phyloP scores from a whole-genome alignment of 1,140 invertebrate genomes.

The Cherax destructor region DNA sequence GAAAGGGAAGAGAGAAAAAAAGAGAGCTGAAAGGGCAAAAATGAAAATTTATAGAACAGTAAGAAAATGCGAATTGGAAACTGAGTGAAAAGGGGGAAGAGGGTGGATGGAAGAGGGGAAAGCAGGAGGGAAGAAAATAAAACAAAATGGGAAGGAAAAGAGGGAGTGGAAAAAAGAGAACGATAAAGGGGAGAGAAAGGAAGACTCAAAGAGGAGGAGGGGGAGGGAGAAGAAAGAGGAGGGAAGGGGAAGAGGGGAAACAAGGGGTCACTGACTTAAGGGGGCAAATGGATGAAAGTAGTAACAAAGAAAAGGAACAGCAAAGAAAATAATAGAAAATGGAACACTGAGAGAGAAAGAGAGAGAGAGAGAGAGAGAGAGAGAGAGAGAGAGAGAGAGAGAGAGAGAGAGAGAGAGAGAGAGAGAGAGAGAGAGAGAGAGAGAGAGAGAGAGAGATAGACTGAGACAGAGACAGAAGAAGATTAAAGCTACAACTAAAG shows the following conservation, averaged over 20 bases:
- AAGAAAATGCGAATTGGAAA: background rate
- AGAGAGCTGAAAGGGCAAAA: background rate
- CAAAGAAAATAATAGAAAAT: background rate
- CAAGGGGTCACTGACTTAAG: background rate
- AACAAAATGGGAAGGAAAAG: background rate
- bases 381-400: background rate
- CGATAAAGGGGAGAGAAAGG: background rate
- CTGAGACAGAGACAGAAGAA: conserved; percentile 18
- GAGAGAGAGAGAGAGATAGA: background rate
- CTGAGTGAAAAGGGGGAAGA: background rate
- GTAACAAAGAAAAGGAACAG: background rate
- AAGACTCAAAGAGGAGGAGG: background rate
- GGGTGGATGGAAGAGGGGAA: too few species aligned
- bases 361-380: background rate
- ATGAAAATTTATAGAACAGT: background rate
- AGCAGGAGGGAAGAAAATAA: too few species aligned
- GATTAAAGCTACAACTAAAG: background rate
- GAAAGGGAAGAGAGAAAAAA: background rate
- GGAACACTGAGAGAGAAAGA: background rate
- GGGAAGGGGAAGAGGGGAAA: background rate
- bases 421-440: conserved; percentile 17
- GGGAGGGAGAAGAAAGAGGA: background rate
- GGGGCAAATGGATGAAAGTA: background rate
- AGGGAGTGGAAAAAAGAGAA: background rate
- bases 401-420: background rate